Percentiles rank a stretch among this genome's conserved stretches.
Evolutionary conservation across 2,797 vertebrate genomes (phyloP).

Genomic region (Rhynchonycteris naso): DNA sequence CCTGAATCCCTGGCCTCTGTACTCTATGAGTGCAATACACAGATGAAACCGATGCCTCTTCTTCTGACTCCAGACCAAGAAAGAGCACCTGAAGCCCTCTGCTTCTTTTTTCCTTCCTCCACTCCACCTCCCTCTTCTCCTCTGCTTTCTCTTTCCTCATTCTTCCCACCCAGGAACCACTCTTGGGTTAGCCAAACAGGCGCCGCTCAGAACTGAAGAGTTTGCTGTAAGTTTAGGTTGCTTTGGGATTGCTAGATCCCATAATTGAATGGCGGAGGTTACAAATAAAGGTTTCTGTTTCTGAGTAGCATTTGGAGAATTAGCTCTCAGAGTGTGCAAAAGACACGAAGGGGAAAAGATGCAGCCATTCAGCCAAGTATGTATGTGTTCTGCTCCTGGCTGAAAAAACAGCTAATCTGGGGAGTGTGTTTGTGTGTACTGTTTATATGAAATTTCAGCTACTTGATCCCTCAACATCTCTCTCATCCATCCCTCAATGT

Average conservation of each 20-base stretch:
- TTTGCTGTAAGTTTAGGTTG: not conserved
- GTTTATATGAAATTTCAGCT: not conserved
- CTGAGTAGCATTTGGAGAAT: not conserved
- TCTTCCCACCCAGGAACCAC: rapidly evolving
- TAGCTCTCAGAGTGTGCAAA: not conserved
- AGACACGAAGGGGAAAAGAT: not conserved
- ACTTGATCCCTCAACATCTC: not conserved
- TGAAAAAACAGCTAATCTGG: not conserved
- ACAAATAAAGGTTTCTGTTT: not conserved
- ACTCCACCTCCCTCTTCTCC: not conserved
- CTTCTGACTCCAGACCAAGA: not conserved
- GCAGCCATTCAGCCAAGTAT: not conserved
- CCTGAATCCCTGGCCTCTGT: not conserved
- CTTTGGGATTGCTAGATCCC: not conserved
- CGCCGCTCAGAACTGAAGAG: not conserved
- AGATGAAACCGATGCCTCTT: not conserved
- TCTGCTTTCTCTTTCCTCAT: not conserved
- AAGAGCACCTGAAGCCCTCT: not conserved
- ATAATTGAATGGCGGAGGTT: not conserved
- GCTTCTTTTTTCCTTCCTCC: not conserved
- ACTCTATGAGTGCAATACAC: not conserved
- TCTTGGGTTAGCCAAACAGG: not conserved
- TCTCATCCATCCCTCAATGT: not conserved
- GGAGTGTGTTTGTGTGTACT: not conserved
- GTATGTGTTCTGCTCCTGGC: not conserved